Conservation (phyloP, 2,797 vertebrate species). For the Macrochelys suwanniensis region DNA sequence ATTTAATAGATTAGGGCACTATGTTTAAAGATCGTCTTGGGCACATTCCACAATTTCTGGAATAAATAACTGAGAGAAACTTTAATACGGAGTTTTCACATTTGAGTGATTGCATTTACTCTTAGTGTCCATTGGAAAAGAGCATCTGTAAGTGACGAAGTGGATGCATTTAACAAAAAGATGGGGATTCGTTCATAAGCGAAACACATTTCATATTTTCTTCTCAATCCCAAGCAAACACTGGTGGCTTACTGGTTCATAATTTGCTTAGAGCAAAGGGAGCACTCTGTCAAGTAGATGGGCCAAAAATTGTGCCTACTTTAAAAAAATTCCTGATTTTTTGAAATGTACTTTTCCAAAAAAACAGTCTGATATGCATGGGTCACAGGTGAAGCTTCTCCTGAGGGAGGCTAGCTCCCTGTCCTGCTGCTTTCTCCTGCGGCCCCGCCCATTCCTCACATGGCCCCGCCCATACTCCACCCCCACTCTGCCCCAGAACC, state of each 20-base stretch:
- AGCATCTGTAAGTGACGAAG: slow-evolving; percentile 8
- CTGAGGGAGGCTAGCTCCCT: no score
- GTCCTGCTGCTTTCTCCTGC: no score
- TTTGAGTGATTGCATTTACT: slow-evolving; percentile 24
- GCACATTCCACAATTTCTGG: background rate
- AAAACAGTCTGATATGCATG: background rate
- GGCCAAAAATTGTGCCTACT: slow-evolving; percentile 9
- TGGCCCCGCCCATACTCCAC: no score
- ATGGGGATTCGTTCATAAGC: background rate
- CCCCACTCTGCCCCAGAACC: no score
- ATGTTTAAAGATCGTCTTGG: background rate
- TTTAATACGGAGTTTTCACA: background rate
- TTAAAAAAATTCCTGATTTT: background rate
- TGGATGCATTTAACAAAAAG: slow-evolving; percentile 30
- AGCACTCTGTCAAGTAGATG: slow-evolving; percentile 14
- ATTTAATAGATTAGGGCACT: background rate
- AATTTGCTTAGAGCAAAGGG: slow-evolving; percentile 29
- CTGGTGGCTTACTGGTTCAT: background rate
- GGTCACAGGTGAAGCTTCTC: no score
- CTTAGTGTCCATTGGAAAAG: background rate
- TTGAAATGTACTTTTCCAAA: background rate
- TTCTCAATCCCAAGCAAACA: slow-evolving; percentile 9
- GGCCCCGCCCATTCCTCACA: no score
- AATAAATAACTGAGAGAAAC: background rate
- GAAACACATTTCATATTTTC: slow-evolving; percentile 28